Conservation (phyloP, 2,113 vertebrate species). For the Rhinoderma darwinii region DNA sequence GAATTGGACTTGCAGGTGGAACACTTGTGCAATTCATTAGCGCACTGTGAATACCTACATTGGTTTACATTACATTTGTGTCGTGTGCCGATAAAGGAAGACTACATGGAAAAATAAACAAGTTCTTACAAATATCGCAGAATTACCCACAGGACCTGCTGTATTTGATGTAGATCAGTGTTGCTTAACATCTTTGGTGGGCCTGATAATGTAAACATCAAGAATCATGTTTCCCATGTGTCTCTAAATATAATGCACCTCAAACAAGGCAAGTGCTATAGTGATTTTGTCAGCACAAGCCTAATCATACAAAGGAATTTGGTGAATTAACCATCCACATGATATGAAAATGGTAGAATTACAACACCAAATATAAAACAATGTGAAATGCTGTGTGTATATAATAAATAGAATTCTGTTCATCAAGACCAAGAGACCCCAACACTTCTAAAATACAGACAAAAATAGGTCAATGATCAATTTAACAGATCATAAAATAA, state of each 20-base stretch:
- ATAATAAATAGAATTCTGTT: neutral
- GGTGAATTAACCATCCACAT: neutral
- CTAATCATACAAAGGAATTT: conserved; percentile 6
- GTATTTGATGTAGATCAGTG: conserved; percentile 31
- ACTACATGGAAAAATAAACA: conserved; percentile 46
- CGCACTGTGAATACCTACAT: conserved; percentile 26
- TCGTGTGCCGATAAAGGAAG: conserved; percentile 25
- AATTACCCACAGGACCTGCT: conserved; percentile 34
- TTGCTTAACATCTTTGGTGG: conserved; percentile 42
- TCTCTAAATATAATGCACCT: conserved; percentile 16
- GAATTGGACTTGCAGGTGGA: conserved; percentile 50
- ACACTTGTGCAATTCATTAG: conserved; percentile 47
- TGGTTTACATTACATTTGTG: conserved; percentile 37
- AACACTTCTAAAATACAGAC: neutral
- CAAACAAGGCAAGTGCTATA: conserved; percentile 17
- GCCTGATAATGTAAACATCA: conserved; percentile 38
- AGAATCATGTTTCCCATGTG: conserved; percentile 45
- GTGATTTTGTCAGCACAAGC: neutral
- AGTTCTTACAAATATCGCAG: conserved; percentile 21
- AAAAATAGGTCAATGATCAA: neutral
- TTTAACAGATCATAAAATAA: neutral
- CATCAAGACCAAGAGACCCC: neutral
- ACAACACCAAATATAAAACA: neutral
- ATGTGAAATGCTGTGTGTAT: neutral
- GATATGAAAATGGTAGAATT: neutral